Evolutionary conservation across 2,797 vertebrate species (phyloP), one percentile per base, ranked within the genome.

Genomic region (Galaxias olidus): DNA sequence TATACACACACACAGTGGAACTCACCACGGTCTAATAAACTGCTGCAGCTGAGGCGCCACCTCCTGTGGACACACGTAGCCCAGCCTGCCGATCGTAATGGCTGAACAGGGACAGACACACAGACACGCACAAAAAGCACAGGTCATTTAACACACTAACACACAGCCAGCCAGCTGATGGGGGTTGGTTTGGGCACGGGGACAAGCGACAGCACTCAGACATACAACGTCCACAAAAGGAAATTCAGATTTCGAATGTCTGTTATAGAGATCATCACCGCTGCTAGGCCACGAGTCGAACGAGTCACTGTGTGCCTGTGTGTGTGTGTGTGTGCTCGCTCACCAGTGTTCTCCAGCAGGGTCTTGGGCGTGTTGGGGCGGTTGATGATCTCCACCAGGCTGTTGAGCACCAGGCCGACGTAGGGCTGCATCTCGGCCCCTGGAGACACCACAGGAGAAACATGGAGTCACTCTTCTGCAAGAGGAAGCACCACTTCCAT

Each of bases 381-480:
- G 76, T 98, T 98, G 78, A 98, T 98, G 72, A 98, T 98, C 80
- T 98, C 96, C 74, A 98, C 95, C 51, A 97, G 88, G 77, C 94
- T 93, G 67, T 92, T 95, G 56, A 98, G 91, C 15, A 96, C 96
- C 91, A 97, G 86, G 12, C 93, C 93, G 14, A 98, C 95, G 4
- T 97, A 98, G 0, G 95, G 95, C 78, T 98, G 95, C 96, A 98
- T 98, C 85, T 98, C 96, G 0, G 94, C 91, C 61, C 96, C 96
- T 98, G 69, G 0, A 53, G 5, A 60, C 8, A 55, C 20, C 10
- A 71, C 8, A 48, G 10, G 6, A 68, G 9, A 66, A 6, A 14
- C 13, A 4, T 2, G n/a, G 8, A 48, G 9, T 54, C 9, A 30
- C 49, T 5, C 8, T 8, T 12, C 14, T 47, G 59, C 4, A 12